phyloP scores from a whole-genome alignment of 2,113 vertebrate species.

The Manacus vitellinus region DNA sequence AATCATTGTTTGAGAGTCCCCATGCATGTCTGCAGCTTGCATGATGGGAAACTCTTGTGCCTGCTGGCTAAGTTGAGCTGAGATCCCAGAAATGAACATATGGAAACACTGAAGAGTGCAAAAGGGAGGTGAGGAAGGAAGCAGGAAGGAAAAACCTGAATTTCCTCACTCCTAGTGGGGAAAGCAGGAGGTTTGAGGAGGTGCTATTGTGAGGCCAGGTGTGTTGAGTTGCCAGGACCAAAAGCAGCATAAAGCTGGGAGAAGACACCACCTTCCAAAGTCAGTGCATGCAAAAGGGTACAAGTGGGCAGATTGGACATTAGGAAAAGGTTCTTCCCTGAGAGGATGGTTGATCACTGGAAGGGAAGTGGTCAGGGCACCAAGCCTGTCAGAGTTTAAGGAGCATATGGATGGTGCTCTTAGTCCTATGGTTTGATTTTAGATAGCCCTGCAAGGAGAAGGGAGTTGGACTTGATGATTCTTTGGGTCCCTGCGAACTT shows the following conservation, averaged over 20 bases:
- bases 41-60: neutral
- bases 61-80: neutral
- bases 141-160: neutral
- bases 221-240: neutral
- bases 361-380: neutral
- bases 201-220: neutral
- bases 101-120: neutral
- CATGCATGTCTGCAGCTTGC: neutral
- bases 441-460: neutral
- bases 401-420: accelerated
- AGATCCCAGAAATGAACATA: accelerated
- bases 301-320: neutral
- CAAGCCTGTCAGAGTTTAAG: neutral
- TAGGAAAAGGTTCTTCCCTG: neutral
- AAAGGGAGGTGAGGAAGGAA: neutral
- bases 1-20: neutral
- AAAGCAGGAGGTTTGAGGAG: neutral
- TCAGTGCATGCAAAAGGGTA: neutral
- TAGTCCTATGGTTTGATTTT: neutral
- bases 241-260: neutral
- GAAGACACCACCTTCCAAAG: neutral
- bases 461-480: neutral
- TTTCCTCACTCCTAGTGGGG: neutral
- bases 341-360: neutral
- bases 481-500: neutral